These are phyloP conservation scores for Percina caprodes DNA, from an alignment of 2,113 vertebrate genomes.

Conservation along the genomic window DNA sequence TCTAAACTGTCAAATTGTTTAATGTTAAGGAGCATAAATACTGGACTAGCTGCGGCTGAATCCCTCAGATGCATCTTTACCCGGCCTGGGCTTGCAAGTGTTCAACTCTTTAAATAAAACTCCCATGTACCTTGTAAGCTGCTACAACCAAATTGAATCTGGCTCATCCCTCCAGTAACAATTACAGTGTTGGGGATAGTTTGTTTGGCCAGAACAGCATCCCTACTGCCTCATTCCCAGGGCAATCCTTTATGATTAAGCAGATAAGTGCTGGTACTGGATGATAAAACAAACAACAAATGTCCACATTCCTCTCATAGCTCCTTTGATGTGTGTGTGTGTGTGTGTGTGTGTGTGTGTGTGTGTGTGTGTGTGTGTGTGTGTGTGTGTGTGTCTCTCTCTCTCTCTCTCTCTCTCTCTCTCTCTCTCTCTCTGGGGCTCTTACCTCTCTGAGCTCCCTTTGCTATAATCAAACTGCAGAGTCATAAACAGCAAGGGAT, in stretches of 20 bases:
- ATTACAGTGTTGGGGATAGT: conserved; percentile 48
- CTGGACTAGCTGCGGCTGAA: not conserved
- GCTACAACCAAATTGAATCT: conserved; percentile 28
- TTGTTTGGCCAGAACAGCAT: conserved; percentile 44
- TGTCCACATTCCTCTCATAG: conserved; percentile 78
- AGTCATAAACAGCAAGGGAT: conserved; percentile 73
- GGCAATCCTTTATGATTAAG: conserved; percentile 74
- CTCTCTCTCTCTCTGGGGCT: conserved; percentile 30
- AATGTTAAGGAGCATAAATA: not conserved
- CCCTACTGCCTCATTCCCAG: conserved; percentile 62
- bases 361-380: not conserved
- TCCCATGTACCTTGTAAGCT: conserved; percentile 35
- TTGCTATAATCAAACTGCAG: conserved; percentile 74
- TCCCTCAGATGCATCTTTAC: conserved; percentile 20
- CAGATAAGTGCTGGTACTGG: conserved; percentile 68
- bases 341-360: conserved; percentile 41
- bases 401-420: too few relatives aligned
- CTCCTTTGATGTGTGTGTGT: conserved; percentile 75
- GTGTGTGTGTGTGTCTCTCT: too few relatives aligned
- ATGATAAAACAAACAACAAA: conserved; percentile 80
- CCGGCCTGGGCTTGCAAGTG: conserved; percentile 9
- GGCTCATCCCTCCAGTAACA: conserved; percentile 35
- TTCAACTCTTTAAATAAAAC: conserved; percentile 36
- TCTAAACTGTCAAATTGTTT: not conserved
- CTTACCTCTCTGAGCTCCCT: conserved; percentile 49